A percentile compares a stretch with the other conserved stretches of the same genome.
phyloP scores from a whole-genome alignment of 2,113 vertebrate genomes.

The Aepyceros melampus region DNA sequence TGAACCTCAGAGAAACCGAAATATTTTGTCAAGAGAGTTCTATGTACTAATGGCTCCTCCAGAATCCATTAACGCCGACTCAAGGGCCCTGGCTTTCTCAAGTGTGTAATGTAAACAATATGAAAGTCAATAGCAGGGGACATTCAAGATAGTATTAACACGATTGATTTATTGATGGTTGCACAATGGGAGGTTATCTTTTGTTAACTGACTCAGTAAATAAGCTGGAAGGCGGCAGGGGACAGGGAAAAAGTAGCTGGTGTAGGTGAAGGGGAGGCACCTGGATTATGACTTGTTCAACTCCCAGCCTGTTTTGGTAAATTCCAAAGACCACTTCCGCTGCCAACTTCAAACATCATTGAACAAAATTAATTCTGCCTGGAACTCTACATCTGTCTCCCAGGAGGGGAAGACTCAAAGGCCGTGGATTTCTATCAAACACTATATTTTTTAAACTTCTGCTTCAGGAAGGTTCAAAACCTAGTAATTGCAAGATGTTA shows the following conservation, averaged over 20 bases:
- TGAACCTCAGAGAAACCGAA: slow-evolving; percentile 67
- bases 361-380: not conserved
- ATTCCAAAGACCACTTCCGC: not conserved
- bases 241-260: not conserved
- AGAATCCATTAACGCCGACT: slow-evolving; percentile 78
- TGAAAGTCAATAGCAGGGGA: slow-evolving; percentile 84
- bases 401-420: not conserved
- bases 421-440: not conserved
- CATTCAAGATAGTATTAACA: slow-evolving; percentile 87
- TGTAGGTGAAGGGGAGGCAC: not conserved
- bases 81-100: slow-evolving; percentile 74
- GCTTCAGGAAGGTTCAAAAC: not conserved
- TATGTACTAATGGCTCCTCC: slow-evolving; percentile 74
- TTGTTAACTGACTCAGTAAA: slow-evolving; percentile 89
- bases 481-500: not conserved
- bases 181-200: slow-evolving; percentile 89
- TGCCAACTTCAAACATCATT: not conserved
- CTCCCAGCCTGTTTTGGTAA: slow-evolving; percentile 12
- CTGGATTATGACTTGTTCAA: slow-evolving; percentile 23
- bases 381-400: not conserved
- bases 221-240: slow-evolving; percentile 71
- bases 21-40: slow-evolving; percentile 74
- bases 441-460: not conserved
- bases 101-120: slow-evolving; percentile 84
- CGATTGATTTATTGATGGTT: slow-evolving; percentile 90